Evolutionary conservation across 2,113 vertebrate species (phyloP), one percentile per base, ranked within the genome.

Genomic region (Siniperca knerii): DNA sequence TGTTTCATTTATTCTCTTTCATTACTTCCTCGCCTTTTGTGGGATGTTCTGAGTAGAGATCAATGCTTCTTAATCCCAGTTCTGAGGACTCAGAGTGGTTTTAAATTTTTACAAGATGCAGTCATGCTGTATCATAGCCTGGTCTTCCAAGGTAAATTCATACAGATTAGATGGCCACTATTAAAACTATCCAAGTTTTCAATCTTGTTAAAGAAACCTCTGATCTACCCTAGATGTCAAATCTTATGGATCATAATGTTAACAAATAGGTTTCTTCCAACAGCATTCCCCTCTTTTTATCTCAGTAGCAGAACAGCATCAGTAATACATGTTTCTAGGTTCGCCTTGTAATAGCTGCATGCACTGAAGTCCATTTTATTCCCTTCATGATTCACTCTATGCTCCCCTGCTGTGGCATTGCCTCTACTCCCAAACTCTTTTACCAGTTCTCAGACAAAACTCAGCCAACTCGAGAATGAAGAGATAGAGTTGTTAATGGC

Each of bases 291-390:
- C 20, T 46, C 5, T 66, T 77, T 68, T 23, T 61, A 12, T 40
- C 46, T 57, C 25, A 37, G 54, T 23, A 61, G 52, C 15, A 61
- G 62, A 72, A 37, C 42, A 67, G 42, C 40, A 60, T 72, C 46
- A 68, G 61, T 75, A 75, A 76, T 64, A 1, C 37, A 25, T 37
- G n/a, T 6, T 74, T 40, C 48, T 18, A 18, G 11, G 55, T 65
- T 79, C 62, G 73, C 58, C 54, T 78, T 62, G 54, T 79, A 57
- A 75, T 52, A 18, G 54, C 65, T 64, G 3, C 64, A 73, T 77
- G 66, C 61, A 60, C 77, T 50, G 8, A 83, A 58, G 65, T 84
- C 77, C 50, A 76, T 84, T 79, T 89, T 78, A 66, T 64, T 86
- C 58, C 44, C 65, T 79, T 77, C 66, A 67, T 48, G 67, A 75